A percentile compares a stretch with the other conserved stretches of the same genome.
Evolutionary conservation across 2,113 vertebrate genomes (phyloP).

Genomic region (Baryphthengus martii): DNA sequence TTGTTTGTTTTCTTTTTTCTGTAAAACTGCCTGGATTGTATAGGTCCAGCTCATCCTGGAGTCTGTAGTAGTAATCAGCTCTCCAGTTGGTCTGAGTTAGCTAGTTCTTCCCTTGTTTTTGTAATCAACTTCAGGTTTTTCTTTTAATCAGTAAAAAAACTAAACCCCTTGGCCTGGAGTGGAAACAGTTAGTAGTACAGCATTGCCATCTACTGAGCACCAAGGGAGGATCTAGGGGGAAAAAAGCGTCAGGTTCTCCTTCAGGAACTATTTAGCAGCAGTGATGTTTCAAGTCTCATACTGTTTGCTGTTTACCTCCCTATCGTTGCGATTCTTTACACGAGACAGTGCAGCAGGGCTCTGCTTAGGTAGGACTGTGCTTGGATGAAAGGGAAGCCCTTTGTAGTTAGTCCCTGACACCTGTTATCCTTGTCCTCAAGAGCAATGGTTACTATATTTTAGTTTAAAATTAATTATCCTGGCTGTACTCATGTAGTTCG

Average conservation of each 20-base stretch:
- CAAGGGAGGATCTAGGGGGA: not conserved
- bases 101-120: not conserved
- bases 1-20: not conserved
- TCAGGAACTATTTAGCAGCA: not conserved
- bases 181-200: not conserved
- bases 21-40: not conserved
- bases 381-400: not conserved
- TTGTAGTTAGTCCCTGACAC: not conserved
- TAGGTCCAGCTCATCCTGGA: not conserved
- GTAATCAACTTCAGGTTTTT: not conserved
- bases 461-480: not conserved
- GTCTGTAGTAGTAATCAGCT: not conserved
- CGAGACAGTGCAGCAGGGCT: not conserved
- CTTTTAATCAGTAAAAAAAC: no score
- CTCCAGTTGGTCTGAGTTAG: not conserved
- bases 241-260: not conserved
- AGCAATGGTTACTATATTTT: not conserved
- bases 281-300: not conserved
- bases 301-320: not conserved
- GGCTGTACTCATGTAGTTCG: not conserved
- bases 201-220: conserved; percentile 46
- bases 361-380: not conserved
- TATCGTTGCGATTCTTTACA: not conserved
- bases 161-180: not conserved
- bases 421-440: not conserved